Evolutionary conservation across 2,113 vertebrate species (phyloP).

Genomic region (Malurus alboscapulatus): DNA sequence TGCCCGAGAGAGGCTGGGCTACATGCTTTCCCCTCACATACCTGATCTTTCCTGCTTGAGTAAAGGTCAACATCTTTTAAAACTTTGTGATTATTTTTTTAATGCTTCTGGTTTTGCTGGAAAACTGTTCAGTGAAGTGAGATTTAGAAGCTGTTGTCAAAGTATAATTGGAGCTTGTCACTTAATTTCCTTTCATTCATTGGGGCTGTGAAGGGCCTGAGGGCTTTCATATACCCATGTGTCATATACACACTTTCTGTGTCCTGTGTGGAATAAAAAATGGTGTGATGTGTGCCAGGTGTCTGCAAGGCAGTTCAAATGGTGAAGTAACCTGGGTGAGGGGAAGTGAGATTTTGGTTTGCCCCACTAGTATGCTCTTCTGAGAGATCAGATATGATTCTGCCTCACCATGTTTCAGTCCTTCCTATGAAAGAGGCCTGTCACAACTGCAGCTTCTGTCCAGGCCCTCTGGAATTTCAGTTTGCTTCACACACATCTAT

Average conservation of each 20-base stretch:
- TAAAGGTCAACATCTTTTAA: neutral
- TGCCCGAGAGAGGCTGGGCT: neutral
- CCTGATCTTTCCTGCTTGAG: neutral
- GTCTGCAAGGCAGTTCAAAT: neutral
- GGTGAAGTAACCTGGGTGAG: neutral
- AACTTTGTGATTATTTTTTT: neutral
- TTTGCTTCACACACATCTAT: neutral
- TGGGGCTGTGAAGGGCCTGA: neutral
- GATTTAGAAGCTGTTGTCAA: neutral
- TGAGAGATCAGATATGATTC: neutral
- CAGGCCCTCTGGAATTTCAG: neutral
- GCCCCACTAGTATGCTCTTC: accelerated
- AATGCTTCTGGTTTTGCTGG: neutral
- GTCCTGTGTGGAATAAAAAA: neutral
- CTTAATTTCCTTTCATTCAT: neutral
- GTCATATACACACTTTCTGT: neutral
- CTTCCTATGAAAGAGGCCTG: neutral
- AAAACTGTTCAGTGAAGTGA: neutral
- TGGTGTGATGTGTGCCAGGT: neutral
- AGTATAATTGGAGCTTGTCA: neutral
- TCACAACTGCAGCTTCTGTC: neutral
- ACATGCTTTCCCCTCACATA: neutral
- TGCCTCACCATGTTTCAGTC: neutral
- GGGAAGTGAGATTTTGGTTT: neutral
- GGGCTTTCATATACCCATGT: neutral